Evolutionary conservation across 1,140 invertebrate genomes (phyloP), one percentile per base, ranked within the genome.

Genomic region (Hyles euphorbiae): DNA sequence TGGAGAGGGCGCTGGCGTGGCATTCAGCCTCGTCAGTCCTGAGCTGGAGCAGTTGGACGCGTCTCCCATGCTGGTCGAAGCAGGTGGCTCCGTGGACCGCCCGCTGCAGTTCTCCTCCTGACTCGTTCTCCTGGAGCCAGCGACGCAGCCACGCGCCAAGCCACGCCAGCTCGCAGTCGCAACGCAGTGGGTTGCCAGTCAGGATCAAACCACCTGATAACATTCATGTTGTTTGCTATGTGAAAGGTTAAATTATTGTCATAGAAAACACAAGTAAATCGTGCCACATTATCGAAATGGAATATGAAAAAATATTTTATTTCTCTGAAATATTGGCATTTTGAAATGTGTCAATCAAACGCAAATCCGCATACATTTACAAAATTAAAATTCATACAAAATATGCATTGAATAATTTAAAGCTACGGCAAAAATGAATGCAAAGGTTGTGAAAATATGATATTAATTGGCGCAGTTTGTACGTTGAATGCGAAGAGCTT

Each of bases 141-240:
- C 96, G 91, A 11, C 96, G 90, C 51, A 97, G 88, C 96, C 96
- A 98, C 50, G 95, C 91, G 1, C 96, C 96, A 34, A 97, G 90
- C 96, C 96, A 97, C 4, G 96, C 94, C 44, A 97, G 89, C 53
- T 95, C 95, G 76, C 96, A 98, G 66, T 96, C 96, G 71, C 96
- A 98, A 11, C 93, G 91, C 74, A 96, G 91, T 0, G 95, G 95
- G 87, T 97, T 97, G 46, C 95, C 94, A 5, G 94, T 93, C 60
- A 97, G 91, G 34, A 94, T 92, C 49, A 98, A 86, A 9, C 96
- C 96, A 74, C 96, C 96, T 96, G 64, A 11, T 48, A 47, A 60
- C 48, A 22, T 22, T 22, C 22, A 22, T 22, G 22, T 22, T 22
- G 2, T 22, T 22, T 22, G 22, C 22, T 22, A 22, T 22, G 22